Conservation (phyloP, 1,140 invertebrate species). For the Diorhabda elongata region DNA sequence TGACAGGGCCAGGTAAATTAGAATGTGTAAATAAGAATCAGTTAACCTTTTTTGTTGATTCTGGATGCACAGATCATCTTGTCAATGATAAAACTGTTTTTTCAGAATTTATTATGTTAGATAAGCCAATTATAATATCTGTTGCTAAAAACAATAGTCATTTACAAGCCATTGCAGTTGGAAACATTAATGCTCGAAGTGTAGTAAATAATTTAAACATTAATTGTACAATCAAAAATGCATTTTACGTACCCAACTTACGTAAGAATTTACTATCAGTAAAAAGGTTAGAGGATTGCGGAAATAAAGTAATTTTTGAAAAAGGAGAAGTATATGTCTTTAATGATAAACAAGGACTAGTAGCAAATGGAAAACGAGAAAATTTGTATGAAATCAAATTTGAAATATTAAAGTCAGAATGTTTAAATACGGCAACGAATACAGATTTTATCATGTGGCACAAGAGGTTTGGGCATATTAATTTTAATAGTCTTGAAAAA, state of each 20-base stretch:
- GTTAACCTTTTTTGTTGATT: background rate
- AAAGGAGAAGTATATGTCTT: background rate
- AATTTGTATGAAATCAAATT: slow-evolving; percentile 14
- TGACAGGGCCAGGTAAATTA: background rate
- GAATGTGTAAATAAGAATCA: background rate
- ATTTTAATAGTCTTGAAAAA: slow-evolving; percentile 16
- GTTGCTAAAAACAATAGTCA: slow-evolving; percentile 9
- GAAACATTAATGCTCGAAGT: background rate
- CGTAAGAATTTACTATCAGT: slow-evolving; percentile 7
- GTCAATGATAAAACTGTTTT: background rate
- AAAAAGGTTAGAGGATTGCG: slow-evolving; percentile 4
- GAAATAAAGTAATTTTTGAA: slow-evolving; percentile 8
- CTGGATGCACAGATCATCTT: background rate
- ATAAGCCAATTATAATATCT: background rate
- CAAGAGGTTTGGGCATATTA: slow-evolving; percentile 26
- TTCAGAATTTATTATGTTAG: background rate
- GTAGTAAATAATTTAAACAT: background rate
- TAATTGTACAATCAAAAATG: slow-evolving; percentile 3
- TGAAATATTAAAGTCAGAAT: slow-evolving; percentile 6
- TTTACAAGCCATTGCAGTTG: background rate
- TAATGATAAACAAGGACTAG: background rate
- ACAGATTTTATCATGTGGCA: slow-evolving; percentile 21
- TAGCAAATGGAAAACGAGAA: slow-evolving; percentile 8
- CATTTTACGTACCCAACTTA: too few species aligned
- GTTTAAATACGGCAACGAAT: slow-evolving; percentile 11